These are phyloP conservation scores for Notarius lentiginosus DNA, from an alignment of 2,113 vertebrate species.

Conservation along the genomic window DNA sequence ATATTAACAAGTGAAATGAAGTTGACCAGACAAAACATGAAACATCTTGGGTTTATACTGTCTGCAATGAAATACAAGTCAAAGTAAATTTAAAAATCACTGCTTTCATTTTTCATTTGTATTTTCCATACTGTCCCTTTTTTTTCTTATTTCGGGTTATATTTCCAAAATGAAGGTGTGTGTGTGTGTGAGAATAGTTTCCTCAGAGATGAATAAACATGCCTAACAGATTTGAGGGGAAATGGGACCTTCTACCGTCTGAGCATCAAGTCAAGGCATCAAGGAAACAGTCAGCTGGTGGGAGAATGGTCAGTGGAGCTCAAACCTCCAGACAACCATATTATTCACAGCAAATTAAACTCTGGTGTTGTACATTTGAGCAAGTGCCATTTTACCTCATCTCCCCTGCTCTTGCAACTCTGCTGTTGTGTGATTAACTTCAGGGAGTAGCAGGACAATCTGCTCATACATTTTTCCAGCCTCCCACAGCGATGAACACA, in stretches of 20 bases:
- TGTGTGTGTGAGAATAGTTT: not conserved
- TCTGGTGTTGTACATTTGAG: constrained; percentile 47
- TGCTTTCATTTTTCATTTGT: too few relatives aligned
- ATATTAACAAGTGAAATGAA: too few relatives aligned
- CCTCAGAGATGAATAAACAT: constrained; percentile 11
- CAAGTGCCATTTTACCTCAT: constrained; percentile 18
- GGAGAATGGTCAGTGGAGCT: constrained; percentile 37
- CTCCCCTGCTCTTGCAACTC: constrained; percentile 54
- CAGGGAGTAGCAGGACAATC: constrained; percentile 63
- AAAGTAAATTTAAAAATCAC: too few relatives aligned
- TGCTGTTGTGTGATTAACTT: constrained; percentile 79
- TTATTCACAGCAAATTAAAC: constrained; percentile 77
- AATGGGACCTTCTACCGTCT: constrained; percentile 19
- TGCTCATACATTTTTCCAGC: constrained; percentile 65
- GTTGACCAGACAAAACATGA: too few relatives aligned
- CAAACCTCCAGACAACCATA: constrained; percentile 65
- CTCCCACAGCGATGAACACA: constrained; percentile 66
- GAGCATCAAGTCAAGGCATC: constrained; percentile 35
- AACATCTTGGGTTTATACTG: too few relatives aligned
- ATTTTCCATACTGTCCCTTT: too few relatives aligned
- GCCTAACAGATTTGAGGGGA: constrained; percentile 20
- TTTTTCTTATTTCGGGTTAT: too few relatives aligned
- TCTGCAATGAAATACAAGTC: too few relatives aligned
- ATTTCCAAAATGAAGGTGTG: not conserved
- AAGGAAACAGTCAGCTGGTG: constrained; percentile 36